phyloP scores from a whole-genome alignment of 2,797 vertebrate species.

The Mastacembelus armatus region DNA sequence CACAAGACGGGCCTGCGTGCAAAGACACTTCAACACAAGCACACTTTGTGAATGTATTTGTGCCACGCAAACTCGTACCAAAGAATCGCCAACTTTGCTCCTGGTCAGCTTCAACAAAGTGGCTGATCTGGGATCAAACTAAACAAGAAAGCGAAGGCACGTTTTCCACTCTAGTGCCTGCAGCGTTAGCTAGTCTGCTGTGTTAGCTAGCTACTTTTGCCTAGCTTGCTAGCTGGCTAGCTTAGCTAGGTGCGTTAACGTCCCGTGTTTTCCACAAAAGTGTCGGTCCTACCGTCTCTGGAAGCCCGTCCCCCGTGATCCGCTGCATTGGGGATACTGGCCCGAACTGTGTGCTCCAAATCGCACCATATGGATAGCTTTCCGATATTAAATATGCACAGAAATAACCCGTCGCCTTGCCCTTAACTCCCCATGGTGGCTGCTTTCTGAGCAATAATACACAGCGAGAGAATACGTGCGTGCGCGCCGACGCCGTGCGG shows the following conservation, averaged over 20 bases:
- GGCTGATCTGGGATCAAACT: constrained; percentile 45
- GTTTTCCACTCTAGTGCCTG: constrained; percentile 74
- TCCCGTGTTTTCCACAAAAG: constrained; percentile 74
- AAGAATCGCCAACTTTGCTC: constrained; percentile 31
- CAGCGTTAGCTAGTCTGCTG: constrained; percentile 59
- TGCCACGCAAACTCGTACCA: constrained; percentile 4
- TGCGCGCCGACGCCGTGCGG: constrained; percentile 57
- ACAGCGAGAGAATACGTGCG: constrained; percentile 69
- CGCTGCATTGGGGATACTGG: constrained; percentile 82
- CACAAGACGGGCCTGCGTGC: constrained; percentile 81
- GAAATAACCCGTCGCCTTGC: constrained; percentile 74
- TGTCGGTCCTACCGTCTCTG: constrained; percentile 80
- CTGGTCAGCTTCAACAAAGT: neutral
- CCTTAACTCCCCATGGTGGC: constrained; percentile 83
- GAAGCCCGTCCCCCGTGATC: constrained; percentile 78
- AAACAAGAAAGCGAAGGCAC: constrained; percentile 76
- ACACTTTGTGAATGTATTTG: neutral
- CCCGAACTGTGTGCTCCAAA: constrained; percentile 69
- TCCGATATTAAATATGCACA: constrained; percentile 61
- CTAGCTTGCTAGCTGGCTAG: constrained; percentile 60
- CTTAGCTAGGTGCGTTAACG: constrained; percentile 62
- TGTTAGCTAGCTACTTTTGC: constrained; percentile 63
- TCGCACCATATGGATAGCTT: constrained; percentile 77
- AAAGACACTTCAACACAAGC: constrained; percentile 48
- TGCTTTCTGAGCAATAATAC: constrained; percentile 76